Percentiles rank a stretch among this genome's conserved stretches.
These are phyloP conservation scores for Entomyzon cyanotis DNA, from an alignment of 2,113 vertebrate genomes.

Conservation along the genomic window DNA sequence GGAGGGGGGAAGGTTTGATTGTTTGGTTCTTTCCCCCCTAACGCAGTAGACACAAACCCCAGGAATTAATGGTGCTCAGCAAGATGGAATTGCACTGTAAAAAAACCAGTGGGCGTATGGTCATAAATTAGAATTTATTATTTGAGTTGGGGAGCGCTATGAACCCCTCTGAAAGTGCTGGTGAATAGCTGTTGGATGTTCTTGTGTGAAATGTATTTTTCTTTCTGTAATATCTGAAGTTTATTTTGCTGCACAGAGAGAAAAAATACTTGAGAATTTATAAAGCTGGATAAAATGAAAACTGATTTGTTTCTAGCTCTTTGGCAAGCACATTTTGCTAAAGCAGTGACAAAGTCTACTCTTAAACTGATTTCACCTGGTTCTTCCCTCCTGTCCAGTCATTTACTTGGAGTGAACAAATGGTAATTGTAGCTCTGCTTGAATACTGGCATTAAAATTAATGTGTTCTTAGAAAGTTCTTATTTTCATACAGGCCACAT, in stretches of 20 bases:
- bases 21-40: neutral
- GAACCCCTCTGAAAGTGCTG: neutral
- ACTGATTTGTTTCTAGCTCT: neutral
- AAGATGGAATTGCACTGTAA: neutral
- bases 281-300: neutral
- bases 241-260: neutral
- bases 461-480: neutral
- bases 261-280: neutral
- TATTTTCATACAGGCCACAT: neutral
- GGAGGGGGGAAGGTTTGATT: too few species aligned
- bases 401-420: neutral
- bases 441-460: neutral
- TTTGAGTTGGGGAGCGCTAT: neutral
- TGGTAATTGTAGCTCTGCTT: neutral
- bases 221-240: neutral
- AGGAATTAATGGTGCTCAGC: neutral
- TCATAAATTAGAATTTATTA: neutral
- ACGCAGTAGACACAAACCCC: neutral
- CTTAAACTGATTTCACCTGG: neutral
- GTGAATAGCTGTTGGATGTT: neutral
- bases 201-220: neutral
- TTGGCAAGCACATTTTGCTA: neutral
- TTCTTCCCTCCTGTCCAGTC: neutral
- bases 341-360: neutral
- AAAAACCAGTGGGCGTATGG: neutral